A percentile compares a stretch with the other conserved stretches of the same genome.
These are phyloP conservation scores for Acronicta aceris DNA, from an alignment of 2,888 invertebrate genomes.

Conservation along the genomic window DNA sequence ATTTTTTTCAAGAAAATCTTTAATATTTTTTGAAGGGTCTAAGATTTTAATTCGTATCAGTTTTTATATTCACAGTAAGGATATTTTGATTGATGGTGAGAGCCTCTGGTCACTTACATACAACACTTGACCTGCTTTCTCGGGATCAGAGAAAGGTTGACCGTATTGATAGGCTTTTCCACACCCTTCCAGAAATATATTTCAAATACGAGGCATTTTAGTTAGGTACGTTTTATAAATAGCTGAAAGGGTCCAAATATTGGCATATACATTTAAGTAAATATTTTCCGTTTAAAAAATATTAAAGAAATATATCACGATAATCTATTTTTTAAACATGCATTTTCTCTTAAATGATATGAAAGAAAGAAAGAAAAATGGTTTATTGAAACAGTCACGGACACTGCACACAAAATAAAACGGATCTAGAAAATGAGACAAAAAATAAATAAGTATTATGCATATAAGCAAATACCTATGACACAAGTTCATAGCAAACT, in stretches of 20 bases:
- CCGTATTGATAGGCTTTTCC: constrained; percentile 6
- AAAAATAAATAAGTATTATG: no score
- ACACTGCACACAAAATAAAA: no score
- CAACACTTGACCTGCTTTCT: constrained; percentile 4
- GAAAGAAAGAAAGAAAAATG: no score
- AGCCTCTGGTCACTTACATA: no score
- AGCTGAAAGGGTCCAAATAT: neutral
- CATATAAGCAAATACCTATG: neutral
- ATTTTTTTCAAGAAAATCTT: no score
- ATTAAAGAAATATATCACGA: neutral
- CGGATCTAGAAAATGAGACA: no score
- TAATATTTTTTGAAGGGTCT: no score
- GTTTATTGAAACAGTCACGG: no score
- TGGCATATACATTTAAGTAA: no score
- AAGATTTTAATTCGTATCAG: no score
- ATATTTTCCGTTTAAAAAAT: neutral
- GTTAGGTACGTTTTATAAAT: constrained; percentile 1
- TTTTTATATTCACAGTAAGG: no score
- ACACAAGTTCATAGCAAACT: neutral
- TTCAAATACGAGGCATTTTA: neutral
- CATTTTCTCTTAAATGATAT: neutral
- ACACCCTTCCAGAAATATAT: constrained; percentile 9
- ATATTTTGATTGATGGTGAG: no score
- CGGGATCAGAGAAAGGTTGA: constrained; percentile 1
- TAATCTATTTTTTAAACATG: neutral